Evolutionary conservation across 92 coral and sea anemone genomes (phyloP), one percentile per base, ranked within the genome.

Genomic region (Zoanthus solanderi): DNA sequence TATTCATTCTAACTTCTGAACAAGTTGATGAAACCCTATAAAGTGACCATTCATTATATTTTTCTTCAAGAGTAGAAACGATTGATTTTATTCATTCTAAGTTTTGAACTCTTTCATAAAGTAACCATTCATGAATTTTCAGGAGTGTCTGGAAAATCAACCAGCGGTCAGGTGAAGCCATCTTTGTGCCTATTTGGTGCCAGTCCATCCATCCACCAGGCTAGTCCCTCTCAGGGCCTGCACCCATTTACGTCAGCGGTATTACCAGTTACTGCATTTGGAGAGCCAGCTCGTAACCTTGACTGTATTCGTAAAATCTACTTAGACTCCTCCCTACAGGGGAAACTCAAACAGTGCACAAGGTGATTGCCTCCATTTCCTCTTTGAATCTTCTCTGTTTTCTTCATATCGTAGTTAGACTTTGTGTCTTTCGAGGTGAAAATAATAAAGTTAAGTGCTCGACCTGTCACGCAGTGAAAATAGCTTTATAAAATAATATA

Each of bases 241-340:
- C 85, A 81, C 63, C 85, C 76, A 65, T 81, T 81, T 14, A 81
- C 85, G 60, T 81, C 85, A 81, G 85, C 85, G 75, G 85, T 81
- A 48, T 63, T 81, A 66, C 85, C 85, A 53, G 45, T 66, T 29
- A 81, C 85, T 28, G 60, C 75, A 81, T 63, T 32, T 28, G 85
- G 85, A 23, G 85, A 66, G 8, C 85, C 74, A n/a, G 85, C 85
- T 18, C 63, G 47, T 9, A 81, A 81, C 60, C 28, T 81, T 23
- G 85, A 81, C 75, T 81, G 60, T 7, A 68, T 81, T 34, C 85
- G 85, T 34, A 81, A 71, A 67, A 81, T 81, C 73, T 81, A 81
- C 63, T 56, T 81, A 45, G 85, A 81, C 45, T 81, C 85, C 0
- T 65, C 60, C 8, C 5, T 45, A 0, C 85, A 23, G 2, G 73